Evolutionary conservation across 2,888 invertebrate genomes (phyloP).

Genomic region (Schizaphis graminum): DNA sequence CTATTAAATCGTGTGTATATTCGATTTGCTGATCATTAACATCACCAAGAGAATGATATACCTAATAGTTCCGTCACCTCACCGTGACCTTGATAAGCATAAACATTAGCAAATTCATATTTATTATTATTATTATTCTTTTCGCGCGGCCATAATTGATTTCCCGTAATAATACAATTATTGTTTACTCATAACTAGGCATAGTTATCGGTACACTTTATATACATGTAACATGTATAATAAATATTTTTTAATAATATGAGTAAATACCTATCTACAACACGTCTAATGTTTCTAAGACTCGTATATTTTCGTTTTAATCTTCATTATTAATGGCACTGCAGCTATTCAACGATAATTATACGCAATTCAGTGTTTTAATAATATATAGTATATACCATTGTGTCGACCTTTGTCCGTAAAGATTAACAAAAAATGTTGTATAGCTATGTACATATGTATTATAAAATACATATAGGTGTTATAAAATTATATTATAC

Average conservation of each 20-base stretch:
- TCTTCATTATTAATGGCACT: neutral
- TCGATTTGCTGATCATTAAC: slow-evolving; percentile 24
- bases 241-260: neutral
- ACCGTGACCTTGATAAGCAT: slow-evolving; percentile 17
- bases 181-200: neutral
- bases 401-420: neutral
- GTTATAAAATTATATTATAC: neutral
- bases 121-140: slow-evolving; percentile 47
- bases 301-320: neutral
- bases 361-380: neutral
- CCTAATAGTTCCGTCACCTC: slow-evolving; percentile 4
- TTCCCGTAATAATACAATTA: slow-evolving; percentile 45
- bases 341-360: neutral
- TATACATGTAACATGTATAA: neutral
- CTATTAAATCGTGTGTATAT: neutral
- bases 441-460: neutral
- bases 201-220: neutral
- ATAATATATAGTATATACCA: neutral
- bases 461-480: too few species aligned
- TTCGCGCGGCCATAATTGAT: slow-evolving; percentile 39
- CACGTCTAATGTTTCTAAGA: neutral
- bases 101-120: slow-evolving; percentile 28
- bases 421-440: neutral
- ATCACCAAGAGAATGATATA: neutral
- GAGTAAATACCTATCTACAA: neutral